phyloP scores from a whole-genome alignment of 2,113 vertebrate genomes.

The Noctilio leporinus region DNA sequence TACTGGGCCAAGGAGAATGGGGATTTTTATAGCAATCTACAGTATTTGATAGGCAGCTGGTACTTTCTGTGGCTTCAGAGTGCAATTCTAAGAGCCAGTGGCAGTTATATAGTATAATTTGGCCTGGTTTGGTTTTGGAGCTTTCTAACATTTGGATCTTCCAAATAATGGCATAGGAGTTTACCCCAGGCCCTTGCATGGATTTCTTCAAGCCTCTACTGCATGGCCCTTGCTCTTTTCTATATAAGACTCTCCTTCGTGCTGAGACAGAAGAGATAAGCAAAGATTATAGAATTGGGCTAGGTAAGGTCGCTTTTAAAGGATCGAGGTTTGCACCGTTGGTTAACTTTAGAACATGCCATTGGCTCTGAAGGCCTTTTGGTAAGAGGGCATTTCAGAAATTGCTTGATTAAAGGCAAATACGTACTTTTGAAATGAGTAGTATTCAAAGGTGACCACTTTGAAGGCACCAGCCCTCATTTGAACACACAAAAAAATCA shows the following conservation, averaged over 20 bases:
- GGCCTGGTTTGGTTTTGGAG: background rate
- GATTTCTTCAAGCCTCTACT: background rate
- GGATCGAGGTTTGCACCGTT: background rate
- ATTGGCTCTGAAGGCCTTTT: background rate
- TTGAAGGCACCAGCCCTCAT: background rate
- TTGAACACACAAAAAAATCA: background rate
- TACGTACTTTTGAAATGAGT: background rate
- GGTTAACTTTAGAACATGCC: background rate
- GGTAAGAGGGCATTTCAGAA: background rate
- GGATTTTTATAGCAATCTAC: background rate
- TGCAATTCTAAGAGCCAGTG: background rate
- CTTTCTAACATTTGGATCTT: background rate
- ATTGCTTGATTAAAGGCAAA: background rate
- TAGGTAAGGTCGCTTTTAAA: background rate
- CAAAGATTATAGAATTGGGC: background rate
- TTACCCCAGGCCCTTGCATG: background rate
- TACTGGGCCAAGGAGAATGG: slow-evolving; percentile 3
- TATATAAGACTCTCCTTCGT: background rate
- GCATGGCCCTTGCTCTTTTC: background rate
- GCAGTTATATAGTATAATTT: background rate
- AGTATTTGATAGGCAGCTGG: background rate
- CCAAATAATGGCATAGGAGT: background rate
- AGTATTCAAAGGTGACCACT: background rate
- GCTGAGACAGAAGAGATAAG: background rate
- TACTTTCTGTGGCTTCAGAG: background rate